phyloP scores from a whole-genome alignment of 2,888 invertebrate genomes.

The Pachymerium ferrugineum region DNA sequence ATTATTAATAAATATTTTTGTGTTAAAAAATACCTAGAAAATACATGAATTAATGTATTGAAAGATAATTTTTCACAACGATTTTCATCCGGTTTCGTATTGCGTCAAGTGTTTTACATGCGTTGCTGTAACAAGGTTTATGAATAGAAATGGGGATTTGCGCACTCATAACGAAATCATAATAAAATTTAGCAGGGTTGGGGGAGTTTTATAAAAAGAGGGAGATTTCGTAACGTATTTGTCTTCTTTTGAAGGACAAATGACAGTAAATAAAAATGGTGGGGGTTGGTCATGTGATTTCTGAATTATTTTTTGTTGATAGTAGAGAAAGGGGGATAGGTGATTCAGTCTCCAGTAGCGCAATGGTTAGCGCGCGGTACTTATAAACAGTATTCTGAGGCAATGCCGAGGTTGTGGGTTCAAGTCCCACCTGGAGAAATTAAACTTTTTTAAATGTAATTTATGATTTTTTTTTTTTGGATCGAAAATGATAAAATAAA shows the following conservation, averaged over 20 bases:
- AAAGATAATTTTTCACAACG: no score
- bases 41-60: no score
- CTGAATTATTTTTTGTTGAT: not conserved
- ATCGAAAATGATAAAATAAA: no score
- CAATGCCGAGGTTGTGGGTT: conserved; percentile 49
- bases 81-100: no score
- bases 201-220: not conserved
- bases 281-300: not conserved
- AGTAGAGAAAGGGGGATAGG: no score
- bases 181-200: not conserved
- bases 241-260: no score
- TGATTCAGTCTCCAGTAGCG: conserved; percentile 49
- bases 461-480: no score
- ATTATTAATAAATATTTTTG: no score
- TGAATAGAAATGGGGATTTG: conserved; percentile 2
- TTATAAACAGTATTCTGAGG: conserved; percentile 49
- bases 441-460: conserved; percentile 39
- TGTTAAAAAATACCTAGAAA: no score
- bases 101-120: not conserved
- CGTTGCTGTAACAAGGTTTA: not conserved
- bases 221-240: not conserved
- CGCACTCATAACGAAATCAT: conserved; percentile 3
- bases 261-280: no score
- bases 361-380: conserved; percentile 52
- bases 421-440: conserved; percentile 50